Evolutionary conservation across 2,888 invertebrate genomes (phyloP).

Genomic region (Trichogramma evanescens): DNA sequence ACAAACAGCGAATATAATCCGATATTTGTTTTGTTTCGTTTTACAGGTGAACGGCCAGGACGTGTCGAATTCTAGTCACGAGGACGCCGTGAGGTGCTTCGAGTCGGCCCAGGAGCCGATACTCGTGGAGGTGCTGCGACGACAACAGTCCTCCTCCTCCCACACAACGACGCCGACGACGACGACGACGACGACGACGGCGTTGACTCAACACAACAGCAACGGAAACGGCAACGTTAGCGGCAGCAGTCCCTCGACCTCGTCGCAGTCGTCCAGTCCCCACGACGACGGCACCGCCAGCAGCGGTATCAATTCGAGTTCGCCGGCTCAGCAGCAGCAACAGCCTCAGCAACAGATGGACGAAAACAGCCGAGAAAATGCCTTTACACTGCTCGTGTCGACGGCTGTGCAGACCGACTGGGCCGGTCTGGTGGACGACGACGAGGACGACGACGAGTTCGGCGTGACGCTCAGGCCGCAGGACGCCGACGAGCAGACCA

Average conservation of each 20-base stretch:
- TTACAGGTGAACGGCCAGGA: conserved; percentile 57
- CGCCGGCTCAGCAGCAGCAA: not conserved
- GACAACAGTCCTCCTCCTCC: conserved; percentile 36
- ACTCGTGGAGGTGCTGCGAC: conserved; percentile 55
- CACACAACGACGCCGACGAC: conserved; percentile 16
- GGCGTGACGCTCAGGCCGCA: conserved; percentile 27
- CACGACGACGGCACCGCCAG: too few relatives aligned
- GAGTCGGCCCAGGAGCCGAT: conserved; percentile 56
- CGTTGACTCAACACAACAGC: conserved; percentile 50
- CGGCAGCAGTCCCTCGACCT: too few relatives aligned
- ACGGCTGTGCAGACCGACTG: conserved; percentile 54
- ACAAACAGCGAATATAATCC: conserved; percentile 4
- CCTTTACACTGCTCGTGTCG: conserved; percentile 35
- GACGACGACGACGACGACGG: conserved; percentile 48
- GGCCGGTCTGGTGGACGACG: conserved; percentile 43
- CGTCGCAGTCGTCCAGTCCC: too few relatives aligned
- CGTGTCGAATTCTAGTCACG: conserved; percentile 56
- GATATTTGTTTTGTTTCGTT: conserved; percentile 1
- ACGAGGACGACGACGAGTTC: conserved; percentile 37
- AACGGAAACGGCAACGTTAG: not conserved
- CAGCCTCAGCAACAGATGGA: conserved; percentile 21
- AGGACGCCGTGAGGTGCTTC: conserved; percentile 56
- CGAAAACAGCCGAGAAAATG: conserved; percentile 26
- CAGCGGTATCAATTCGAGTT: too few relatives aligned
- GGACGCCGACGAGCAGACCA: conserved; percentile 36